These are phyloP conservation scores for Adineta ricciae DNA, from an alignment of 2,888 invertebrate genomes.

Conservation along the genomic window DNA sequence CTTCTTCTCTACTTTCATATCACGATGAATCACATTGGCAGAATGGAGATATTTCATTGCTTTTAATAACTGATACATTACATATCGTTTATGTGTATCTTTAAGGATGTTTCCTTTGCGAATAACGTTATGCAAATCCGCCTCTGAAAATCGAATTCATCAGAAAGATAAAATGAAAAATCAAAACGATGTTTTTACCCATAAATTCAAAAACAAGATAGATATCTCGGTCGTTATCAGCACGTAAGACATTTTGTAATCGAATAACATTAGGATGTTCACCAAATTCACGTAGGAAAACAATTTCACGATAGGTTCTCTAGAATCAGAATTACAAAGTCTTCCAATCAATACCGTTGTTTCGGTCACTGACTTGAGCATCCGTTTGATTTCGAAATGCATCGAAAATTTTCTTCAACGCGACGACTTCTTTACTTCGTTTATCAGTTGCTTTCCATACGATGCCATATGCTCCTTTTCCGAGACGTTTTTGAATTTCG, in stretches of 20 bases:
- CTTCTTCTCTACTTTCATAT: slow-evolving; percentile 49
- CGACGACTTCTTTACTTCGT: slow-evolving; percentile 74
- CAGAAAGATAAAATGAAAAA: not conserved
- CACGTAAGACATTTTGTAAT: slow-evolving; percentile 80
- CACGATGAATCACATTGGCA: slow-evolving; percentile 89
- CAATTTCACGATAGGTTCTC: slow-evolving; percentile 91
- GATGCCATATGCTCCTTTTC: slow-evolving; percentile 80
- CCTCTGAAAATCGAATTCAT: slow-evolving; percentile 57
- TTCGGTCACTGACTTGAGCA: slow-evolving; percentile 60
- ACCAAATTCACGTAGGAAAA: slow-evolving; percentile 83
- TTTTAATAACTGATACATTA: slow-evolving; percentile 90
- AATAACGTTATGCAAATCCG: slow-evolving; percentile 90
- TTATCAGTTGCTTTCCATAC: slow-evolving; percentile 93
- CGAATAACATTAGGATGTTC: slow-evolving; percentile 89
- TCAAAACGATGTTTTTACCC: slow-evolving; percentile 55
- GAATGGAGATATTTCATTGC: slow-evolving; percentile 92
- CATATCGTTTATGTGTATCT: slow-evolving; percentile 85
- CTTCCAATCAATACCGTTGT: not conserved
- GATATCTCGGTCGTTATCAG: slow-evolving; percentile 86
- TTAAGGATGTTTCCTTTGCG: slow-evolving; percentile 78
- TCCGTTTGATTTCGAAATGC: slow-evolving; percentile 95
- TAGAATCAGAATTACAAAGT: not conserved
- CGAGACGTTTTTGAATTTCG: slow-evolving; percentile 62
- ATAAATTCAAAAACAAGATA: slow-evolving; percentile 95
- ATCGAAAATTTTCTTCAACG: slow-evolving; percentile 95